These are phyloP conservation scores for Nomada lathburiana DNA, from an alignment of 2,888 invertebrate species.

Conservation along the genomic window DNA sequence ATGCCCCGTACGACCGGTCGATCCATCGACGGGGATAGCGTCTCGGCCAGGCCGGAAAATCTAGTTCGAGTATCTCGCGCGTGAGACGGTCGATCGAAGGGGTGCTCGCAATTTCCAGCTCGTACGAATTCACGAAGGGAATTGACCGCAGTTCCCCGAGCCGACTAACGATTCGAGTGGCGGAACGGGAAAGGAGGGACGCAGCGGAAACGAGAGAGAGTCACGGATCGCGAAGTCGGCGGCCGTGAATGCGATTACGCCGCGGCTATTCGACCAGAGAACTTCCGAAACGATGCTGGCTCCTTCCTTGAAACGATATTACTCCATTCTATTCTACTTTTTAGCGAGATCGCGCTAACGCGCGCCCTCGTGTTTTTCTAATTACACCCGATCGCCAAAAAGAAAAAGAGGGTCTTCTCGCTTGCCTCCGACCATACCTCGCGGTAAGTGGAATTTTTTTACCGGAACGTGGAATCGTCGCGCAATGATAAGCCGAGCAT, in stretches of 20 bases:
- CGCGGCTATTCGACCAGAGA: conserved; percentile 25
- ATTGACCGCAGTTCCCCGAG: conserved; percentile 19
- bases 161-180: conserved; percentile 26
- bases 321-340: background rate
- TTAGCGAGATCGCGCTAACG: background rate
- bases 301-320: conserved; percentile 1
- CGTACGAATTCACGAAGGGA: conserved; percentile 13
- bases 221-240: conserved; percentile 24
- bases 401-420: background rate
- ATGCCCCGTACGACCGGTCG: too few relatives aligned
- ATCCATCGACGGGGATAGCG: background rate
- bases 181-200: background rate
- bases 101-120: background rate
- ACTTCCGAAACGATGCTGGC: conserved; percentile 25
- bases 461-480: too few relatives aligned
- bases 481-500: too few relatives aligned
- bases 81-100: background rate
- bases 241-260: conserved; percentile 10
- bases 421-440: background rate
- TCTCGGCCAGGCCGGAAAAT: background rate
- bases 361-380: background rate
- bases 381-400: background rate
- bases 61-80: background rate
- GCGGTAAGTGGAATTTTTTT: background rate
- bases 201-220: conserved; percentile 34